Percentiles rank a stretch among this genome's conserved stretches.
These are phyloP conservation scores for Archocentrus centrarchus DNA, from an alignment of 2,113 vertebrate genomes.

Conservation along the genomic window DNA sequence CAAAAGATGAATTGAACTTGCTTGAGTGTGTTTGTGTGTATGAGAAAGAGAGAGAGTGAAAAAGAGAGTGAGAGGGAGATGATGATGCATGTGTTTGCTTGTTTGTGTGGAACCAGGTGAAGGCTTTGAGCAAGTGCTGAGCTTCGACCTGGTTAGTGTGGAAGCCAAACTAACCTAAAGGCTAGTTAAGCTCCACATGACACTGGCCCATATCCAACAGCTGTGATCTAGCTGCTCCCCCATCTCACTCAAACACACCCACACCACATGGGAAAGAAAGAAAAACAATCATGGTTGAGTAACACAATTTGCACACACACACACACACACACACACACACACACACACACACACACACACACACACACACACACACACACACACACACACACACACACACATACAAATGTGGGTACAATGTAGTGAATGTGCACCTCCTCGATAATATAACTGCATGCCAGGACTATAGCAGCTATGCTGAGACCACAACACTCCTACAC, in stretches of 20 bases:
- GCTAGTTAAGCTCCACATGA: conserved; percentile 63
- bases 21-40: conserved; percentile 5
- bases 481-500: rapidly evolving
- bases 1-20: not conserved
- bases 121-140: conserved; percentile 66
- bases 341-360: no score
- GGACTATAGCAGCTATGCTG: not conserved
- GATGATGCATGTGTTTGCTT: conserved; percentile 21
- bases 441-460: no score
- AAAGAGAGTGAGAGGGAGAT: not conserved
- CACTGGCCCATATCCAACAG: conserved; percentile 69
- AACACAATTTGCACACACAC: not conserved
- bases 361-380: not conserved
- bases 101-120: conserved; percentile 67
- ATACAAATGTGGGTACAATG: not conserved
- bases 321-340: not conserved
- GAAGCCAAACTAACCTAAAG: conserved; percentile 64
- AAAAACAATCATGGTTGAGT: not conserved
- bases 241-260: conserved; percentile 1
- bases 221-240: conserved; percentile 52
- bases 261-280: not conserved
- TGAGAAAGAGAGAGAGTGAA: not conserved
- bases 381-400: not conserved
- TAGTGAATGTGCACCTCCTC: not conserved
- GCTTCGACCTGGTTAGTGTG: conserved; percentile 62